Conservation (phyloP, 2,113 vertebrate genomes). For the Poicephalus gulielmi region DNA sequence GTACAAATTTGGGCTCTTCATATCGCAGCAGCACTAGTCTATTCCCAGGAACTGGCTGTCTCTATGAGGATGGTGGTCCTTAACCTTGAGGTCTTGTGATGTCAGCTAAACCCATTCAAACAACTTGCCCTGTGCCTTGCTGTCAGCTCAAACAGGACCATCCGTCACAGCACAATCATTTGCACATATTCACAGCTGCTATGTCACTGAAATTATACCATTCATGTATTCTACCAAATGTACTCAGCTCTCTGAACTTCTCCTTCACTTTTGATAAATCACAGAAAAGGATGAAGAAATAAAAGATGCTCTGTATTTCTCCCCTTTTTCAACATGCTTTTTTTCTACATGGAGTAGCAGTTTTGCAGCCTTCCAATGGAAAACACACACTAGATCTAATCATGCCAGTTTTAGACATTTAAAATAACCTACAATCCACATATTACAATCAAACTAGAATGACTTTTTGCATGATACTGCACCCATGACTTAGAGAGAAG, state of each 20-base stretch:
- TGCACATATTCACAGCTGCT: neutral
- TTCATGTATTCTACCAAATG: neutral
- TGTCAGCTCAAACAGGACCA: neutral
- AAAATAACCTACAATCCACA: neutral
- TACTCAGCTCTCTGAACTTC: neutral
- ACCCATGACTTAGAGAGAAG: neutral
- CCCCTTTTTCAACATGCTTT: neutral
- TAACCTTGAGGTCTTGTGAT: neutral
- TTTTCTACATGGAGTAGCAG: neutral
- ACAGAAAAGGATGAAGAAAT: neutral
- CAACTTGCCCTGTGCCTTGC: neutral
- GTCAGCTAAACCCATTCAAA: neutral
- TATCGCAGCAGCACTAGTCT: neutral
- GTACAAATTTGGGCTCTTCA: neutral
- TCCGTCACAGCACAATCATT: neutral
- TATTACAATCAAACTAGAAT: neutral
- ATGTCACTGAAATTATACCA: neutral
- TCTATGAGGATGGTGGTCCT: too few species aligned
- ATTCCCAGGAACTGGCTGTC: neutral
- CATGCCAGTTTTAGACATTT: neutral
- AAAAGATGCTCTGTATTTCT: neutral
- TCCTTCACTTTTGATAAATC: neutral
- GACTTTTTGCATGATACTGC: neutral
- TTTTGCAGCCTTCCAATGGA: neutral
- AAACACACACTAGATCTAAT: neutral